These are phyloP conservation scores for Arbacia lixula DNA, from an alignment of 53 echinoderm and acorn worm species.

Conservation along the genomic window DNA sequence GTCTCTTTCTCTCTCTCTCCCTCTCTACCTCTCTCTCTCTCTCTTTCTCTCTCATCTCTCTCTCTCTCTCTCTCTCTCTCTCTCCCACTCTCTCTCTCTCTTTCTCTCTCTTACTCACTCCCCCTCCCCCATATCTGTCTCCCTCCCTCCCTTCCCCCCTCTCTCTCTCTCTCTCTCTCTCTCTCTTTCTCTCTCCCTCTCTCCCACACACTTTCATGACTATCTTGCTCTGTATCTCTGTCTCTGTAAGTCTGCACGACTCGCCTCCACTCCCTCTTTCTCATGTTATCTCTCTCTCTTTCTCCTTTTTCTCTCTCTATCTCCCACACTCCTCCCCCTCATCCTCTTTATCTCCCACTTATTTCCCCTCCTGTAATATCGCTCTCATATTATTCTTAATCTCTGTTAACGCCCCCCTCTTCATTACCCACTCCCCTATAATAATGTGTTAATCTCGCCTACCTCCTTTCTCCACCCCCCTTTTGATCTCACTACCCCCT, in stretches of 20 bases:
- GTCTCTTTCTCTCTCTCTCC: background rate
- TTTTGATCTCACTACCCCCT: too few species aligned
- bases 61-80: background rate
- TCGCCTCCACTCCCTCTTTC: background rate
- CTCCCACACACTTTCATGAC: too few species aligned
- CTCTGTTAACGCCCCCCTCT: too few species aligned
- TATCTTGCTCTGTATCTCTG: background rate
- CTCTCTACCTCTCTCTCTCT: background rate
- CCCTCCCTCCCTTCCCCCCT: background rate
- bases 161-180: slow-evolving; percentile 4
- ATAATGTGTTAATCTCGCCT: too few species aligned
- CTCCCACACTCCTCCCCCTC: background rate
- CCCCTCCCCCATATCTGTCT: background rate
- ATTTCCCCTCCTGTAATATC: too few species aligned
- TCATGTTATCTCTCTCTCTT: background rate
- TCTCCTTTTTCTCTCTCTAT: background rate
- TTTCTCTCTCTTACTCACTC: background rate
- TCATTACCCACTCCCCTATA: too few species aligned
- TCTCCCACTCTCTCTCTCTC: background rate
- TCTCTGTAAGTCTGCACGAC: too few species aligned
- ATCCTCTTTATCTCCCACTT: too few species aligned
- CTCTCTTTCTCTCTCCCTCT: background rate
- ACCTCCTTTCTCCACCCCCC: too few species aligned
- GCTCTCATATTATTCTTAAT: too few species aligned
- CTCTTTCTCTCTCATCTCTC: too few species aligned